Evolutionary conservation across 2,888 invertebrate genomes (phyloP).

Genomic region (Amphiduros pacificus): DNA sequence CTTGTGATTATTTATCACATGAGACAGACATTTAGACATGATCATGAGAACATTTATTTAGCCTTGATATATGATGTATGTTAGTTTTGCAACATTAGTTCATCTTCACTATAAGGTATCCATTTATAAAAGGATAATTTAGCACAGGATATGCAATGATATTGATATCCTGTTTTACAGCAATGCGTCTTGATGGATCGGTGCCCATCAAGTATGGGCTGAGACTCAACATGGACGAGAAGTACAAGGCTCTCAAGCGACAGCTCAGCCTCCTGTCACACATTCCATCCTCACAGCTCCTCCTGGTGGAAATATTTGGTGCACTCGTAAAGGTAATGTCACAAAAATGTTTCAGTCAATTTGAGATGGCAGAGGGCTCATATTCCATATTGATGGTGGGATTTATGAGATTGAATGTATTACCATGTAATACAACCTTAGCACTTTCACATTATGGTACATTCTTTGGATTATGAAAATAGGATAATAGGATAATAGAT

Average conservation of each 20-base stretch:
- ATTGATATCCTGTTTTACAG: conserved; percentile 36
- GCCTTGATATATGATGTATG: too few species aligned
- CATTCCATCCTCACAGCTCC: conserved; percentile 64
- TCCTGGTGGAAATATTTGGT: conserved; percentile 74
- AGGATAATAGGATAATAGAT: too few species aligned
- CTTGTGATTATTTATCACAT: too few species aligned
- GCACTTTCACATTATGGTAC: too few species aligned
- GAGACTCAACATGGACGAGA: conserved; percentile 79
- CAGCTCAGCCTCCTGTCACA: conserved; percentile 63
- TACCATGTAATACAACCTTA: too few species aligned
- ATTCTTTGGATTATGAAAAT: too few species aligned
- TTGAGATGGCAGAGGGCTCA: neutral
- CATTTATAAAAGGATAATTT: neutral
- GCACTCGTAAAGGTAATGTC: conserved; percentile 68
- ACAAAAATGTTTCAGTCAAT: neutral
- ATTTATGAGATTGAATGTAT: too few species aligned
- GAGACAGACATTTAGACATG: too few species aligned
- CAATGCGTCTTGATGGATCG: conserved; percentile 69
- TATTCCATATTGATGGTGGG: too few species aligned
- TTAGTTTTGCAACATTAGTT: too few species aligned
- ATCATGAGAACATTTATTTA: too few species aligned
- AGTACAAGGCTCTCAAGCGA: conserved; percentile 75
- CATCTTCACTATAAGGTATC: neutral
- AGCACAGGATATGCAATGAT: neutral
- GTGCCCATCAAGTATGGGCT: conserved; percentile 84